Percentiles rank a stretch among this genome's conserved stretches.
These are phyloP conservation scores for Cardiocondyla obscurior DNA, from an alignment of 1,140 invertebrate species.

Conservation along the genomic window DNA sequence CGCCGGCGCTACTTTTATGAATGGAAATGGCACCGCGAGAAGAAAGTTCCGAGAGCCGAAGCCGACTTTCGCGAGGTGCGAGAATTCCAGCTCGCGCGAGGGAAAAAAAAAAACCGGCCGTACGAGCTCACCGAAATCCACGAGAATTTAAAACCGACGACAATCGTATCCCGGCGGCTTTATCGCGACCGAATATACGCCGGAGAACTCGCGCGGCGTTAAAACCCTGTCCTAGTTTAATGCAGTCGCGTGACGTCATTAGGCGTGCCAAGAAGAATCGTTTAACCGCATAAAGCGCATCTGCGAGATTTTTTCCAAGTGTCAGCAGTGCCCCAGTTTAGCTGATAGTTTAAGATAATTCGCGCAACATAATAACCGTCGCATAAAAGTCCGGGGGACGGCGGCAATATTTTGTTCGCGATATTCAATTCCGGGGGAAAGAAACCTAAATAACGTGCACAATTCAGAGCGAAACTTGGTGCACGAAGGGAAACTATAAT, in stretches of 20 bases:
- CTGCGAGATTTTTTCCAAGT: slow-evolving; percentile 15
- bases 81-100: slow-evolving; percentile 23
- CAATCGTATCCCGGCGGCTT: neutral
- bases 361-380: neutral
- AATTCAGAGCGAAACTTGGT: neutral
- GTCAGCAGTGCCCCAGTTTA: slow-evolving; percentile 8
- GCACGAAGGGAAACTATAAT: neutral
- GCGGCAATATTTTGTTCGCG: neutral
- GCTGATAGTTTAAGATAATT: slow-evolving; percentile 18
- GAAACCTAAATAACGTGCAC: too few relatives aligned
- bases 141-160: neutral
- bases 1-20: slow-evolving; percentile 67
- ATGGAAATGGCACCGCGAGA: slow-evolving; percentile 53
- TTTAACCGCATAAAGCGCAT: slow-evolving; percentile 32
- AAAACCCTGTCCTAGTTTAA: slow-evolving; percentile 53
- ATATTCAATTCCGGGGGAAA: neutral
- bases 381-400: neutral
- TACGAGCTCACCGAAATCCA: slow-evolving; percentile 33
- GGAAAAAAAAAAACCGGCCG: neutral
- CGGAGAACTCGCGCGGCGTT: slow-evolving; percentile 8
- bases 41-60: slow-evolving; percentile 31
- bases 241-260: slow-evolving; percentile 45
- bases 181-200: slow-evolving; percentile 30
- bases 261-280: slow-evolving; percentile 35
- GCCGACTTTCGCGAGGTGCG: slow-evolving; percentile 16